Conservation (phyloP, 2,113 vertebrate species). For the Pelodiscus sinensis region DNA sequence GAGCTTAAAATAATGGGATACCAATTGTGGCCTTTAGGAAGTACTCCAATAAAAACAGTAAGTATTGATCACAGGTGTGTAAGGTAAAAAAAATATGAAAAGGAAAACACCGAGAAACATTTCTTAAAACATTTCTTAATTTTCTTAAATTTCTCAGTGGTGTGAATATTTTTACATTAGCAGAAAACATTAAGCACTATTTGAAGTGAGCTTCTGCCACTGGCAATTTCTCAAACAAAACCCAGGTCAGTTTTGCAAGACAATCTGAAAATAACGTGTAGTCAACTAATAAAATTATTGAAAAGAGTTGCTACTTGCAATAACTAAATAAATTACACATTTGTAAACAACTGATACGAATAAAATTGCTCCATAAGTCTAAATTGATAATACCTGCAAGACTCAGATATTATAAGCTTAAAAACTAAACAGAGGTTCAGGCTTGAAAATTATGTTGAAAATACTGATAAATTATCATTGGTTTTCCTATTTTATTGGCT, state of each 20-base stretch:
- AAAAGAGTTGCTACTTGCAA: neutral
- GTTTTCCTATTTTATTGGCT: neutral
- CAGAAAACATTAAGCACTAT: neutral
- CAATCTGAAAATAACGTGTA: neutral
- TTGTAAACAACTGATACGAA: neutral
- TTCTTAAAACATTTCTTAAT: neutral
- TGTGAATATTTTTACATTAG: neutral
- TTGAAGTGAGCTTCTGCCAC: neutral
- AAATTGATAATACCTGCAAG: neutral
- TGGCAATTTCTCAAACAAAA: neutral
- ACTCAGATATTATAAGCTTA: neutral
- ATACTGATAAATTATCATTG: neutral
- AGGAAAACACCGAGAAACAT: neutral
- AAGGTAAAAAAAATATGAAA: neutral
- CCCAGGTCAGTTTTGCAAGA: neutral
- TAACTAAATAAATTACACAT: neutral
- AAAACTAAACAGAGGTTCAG: neutral
- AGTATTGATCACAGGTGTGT: neutral
- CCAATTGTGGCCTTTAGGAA: fast-evolving
- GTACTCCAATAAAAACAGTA: neutral
- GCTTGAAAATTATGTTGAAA: neutral
- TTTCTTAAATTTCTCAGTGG: neutral
- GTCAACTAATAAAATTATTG: neutral
- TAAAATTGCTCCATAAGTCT: neutral
- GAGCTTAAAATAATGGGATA: neutral